These are phyloP conservation scores for Urocolius indicus DNA, from an alignment of 2,113 vertebrate species.

Conservation along the genomic window DNA sequence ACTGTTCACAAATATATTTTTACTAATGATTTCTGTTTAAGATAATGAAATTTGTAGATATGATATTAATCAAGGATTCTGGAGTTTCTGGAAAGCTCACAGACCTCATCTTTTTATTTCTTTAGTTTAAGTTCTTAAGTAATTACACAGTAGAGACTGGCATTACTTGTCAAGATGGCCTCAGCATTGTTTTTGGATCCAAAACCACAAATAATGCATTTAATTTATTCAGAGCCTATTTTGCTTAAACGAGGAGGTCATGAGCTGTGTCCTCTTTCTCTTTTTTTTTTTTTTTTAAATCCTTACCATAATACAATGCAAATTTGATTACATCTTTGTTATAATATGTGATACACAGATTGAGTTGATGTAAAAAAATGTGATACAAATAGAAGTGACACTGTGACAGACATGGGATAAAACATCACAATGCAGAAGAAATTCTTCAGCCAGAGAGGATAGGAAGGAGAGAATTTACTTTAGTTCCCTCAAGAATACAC, in stretches of 20 bases:
- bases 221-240: not conserved
- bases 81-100: not conserved
- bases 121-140: not conserved
- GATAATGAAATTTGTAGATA: not conserved
- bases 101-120: not conserved
- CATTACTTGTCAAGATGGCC: not conserved
- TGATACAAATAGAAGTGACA: not conserved
- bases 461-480: not conserved
- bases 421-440: not conserved
- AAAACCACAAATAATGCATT: not conserved
- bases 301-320: not conserved
- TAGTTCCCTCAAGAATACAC: not conserved
- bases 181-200: not conserved
- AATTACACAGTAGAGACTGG: not conserved
- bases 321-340: not conserved
- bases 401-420: not conserved
- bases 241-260: not conserved
- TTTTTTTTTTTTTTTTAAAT: not conserved
- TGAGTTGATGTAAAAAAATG: not conserved
- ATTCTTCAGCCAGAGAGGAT: not conserved
- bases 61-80: not conserved
- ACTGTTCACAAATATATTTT: not conserved
- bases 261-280: not conserved
- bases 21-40: not conserved
- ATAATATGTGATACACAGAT: not conserved